Percentiles rank a stretch among this genome's conserved stretches.
Evolutionary conservation across 1,140 invertebrate genomes (phyloP).

Genomic region (Drosophila navojoa): DNA sequence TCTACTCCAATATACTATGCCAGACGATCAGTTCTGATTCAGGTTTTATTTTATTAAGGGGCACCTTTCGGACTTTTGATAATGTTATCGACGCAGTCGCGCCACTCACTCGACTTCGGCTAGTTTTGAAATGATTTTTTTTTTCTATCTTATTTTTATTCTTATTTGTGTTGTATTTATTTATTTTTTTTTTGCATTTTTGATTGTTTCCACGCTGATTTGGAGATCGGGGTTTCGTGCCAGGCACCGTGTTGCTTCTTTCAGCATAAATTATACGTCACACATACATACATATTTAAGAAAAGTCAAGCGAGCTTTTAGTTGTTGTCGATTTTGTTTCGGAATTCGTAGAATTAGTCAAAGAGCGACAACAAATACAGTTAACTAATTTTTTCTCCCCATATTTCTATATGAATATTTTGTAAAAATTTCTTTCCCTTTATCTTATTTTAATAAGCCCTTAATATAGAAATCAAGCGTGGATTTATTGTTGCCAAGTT

Average conservation of each 20-base stretch:
- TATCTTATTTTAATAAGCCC: conserved; percentile 22
- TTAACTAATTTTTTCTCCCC: conserved; percentile 15
- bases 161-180: conserved; percentile 7
- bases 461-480: conserved; percentile 34
- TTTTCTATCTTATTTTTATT: conserved; percentile 6
- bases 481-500: background rate
- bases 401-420: background rate
- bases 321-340: conserved; percentile 27
- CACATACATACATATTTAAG: conserved; percentile 57
- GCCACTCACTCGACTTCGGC: conserved; percentile 40
- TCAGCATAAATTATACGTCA: conserved; percentile 75
- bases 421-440: conserved; percentile 60
- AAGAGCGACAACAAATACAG: conserved; percentile 46
- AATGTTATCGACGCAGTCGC: conserved; percentile 43
- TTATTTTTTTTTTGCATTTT: conserved; percentile 37
- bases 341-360: conserved; percentile 71
- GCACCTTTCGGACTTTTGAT: conserved; percentile 24
- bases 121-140: conserved; percentile 63
- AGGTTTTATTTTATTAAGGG: conserved; percentile 21
- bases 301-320: conserved; percentile 67
- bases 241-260: conserved; percentile 73
- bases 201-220: conserved; percentile 72
- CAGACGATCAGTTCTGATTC: conserved; percentile 17
- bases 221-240: conserved; percentile 63
- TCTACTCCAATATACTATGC: conserved; percentile 36